phyloP scores from a whole-genome alignment of 2,113 vertebrate genomes.

The Craseonycteris thonglongyai region DNA sequence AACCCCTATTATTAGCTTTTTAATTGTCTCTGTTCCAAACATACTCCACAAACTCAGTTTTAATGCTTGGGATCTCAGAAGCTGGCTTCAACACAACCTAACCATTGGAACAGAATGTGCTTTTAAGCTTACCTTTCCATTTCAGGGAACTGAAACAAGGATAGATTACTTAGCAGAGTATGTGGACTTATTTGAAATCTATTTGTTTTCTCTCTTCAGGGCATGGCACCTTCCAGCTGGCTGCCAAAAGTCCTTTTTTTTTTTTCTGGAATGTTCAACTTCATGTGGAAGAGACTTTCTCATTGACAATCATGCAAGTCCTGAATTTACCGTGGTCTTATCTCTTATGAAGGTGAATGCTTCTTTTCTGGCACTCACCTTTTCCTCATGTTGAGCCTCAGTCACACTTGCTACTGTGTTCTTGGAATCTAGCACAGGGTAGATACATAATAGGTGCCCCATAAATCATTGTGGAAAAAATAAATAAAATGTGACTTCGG shows the following conservation, averaged over 20 bases:
- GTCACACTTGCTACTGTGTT: neutral
- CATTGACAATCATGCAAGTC: neutral
- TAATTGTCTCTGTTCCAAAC: neutral
- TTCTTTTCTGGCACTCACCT: neutral
- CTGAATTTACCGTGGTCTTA: neutral
- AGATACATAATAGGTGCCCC: neutral
- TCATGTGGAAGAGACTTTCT: neutral
- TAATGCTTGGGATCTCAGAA: neutral
- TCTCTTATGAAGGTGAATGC: neutral
- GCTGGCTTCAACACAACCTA: neutral
- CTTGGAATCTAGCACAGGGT: neutral
- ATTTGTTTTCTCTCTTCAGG: conserved; percentile 13
- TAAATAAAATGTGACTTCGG: neutral
- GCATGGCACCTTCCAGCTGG: neutral
- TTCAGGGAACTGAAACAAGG: conserved; percentile 1
- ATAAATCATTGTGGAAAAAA: neutral
- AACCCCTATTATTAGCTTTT: neutral
- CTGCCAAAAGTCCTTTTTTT: neutral
- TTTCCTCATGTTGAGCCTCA: neutral
- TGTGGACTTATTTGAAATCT: neutral
- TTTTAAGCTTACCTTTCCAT: conserved; percentile 24
- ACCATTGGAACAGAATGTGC: neutral
- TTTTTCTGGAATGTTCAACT: conserved; percentile 15
- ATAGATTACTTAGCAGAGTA: neutral
- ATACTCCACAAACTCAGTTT: neutral